Percentiles rank a stretch among this genome's conserved stretches.
These are phyloP conservation scores for Lasioglossum lativentre DNA, from an alignment of 2,888 invertebrate species.

Conservation along the genomic window DNA sequence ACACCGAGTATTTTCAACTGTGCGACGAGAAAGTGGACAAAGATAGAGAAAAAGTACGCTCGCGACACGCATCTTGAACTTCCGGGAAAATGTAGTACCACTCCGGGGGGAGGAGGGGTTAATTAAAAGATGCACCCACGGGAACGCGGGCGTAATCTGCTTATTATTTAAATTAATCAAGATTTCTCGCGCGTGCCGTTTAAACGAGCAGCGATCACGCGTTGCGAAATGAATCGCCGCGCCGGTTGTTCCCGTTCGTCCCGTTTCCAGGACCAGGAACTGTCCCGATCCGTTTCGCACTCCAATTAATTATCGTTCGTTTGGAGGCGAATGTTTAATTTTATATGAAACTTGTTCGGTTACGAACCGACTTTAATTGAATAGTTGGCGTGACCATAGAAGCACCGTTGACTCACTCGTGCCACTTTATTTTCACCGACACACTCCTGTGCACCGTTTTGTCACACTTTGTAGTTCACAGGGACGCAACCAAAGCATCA, in stretches of 20 bases:
- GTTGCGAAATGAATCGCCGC: not conserved
- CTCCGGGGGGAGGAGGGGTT: not conserved
- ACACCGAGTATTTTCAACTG: slow-evolving; percentile 7
- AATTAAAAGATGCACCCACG: slow-evolving; percentile 36
- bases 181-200: not conserved
- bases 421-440: slow-evolving; percentile 79
- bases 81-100: slow-evolving; percentile 39
- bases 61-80: slow-evolving; percentile 34
- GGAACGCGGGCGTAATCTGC: not conserved
- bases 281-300: not conserved
- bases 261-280: not conserved
- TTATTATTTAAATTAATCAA: not conserved
- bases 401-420: slow-evolving; percentile 69
- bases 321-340: not conserved
- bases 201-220: not conserved
- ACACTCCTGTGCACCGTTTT: slow-evolving; percentile 65
- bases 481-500: slow-evolving; percentile 67
- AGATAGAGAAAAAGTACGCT: slow-evolving; percentile 28
- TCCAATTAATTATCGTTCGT: not conserved
- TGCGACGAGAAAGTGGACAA: slow-evolving; percentile 55
- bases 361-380: slow-evolving; percentile 41
- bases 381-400: slow-evolving; percentile 40
- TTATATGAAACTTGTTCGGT: not conserved
- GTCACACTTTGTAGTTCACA: slow-evolving; percentile 74
- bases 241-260: not conserved